phyloP scores from a whole-genome alignment of 2,888 invertebrate species.

The Chloromyia formosa region DNA sequence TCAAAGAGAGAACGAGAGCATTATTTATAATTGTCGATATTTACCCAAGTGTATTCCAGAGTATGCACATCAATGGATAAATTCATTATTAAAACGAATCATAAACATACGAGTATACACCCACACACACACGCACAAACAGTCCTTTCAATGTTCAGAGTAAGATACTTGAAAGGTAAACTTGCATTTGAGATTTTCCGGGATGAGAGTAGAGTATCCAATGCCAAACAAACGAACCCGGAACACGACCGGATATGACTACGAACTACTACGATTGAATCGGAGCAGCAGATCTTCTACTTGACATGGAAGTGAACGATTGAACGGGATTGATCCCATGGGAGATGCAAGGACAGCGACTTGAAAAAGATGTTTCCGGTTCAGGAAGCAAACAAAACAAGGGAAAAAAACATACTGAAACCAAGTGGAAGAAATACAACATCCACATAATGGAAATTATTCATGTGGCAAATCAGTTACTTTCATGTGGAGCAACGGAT shows the following conservation, averaged over 20 bases:
- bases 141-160: no score
- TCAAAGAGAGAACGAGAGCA: neutral
- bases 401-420: constrained; percentile 44
- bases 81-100: constrained; percentile 7
- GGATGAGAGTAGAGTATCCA: no score
- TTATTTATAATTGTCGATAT: no score
- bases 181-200: no score
- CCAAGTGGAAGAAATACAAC: constrained; percentile 45
- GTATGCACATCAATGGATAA: neutral
- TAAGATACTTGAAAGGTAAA: neutral
- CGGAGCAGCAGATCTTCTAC: neutral
- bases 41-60: no score
- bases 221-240: no score
- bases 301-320: neutral
- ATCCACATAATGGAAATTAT: constrained; percentile 47
- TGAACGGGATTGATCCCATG: neutral
- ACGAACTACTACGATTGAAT: constrained; percentile 7
- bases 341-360: neutral
- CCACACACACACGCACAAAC: neutral
- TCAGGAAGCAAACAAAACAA: constrained; percentile 4
- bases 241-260: neutral
- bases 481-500: constrained; percentile 16
- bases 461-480: constrained; percentile 47
- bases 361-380: constrained; percentile 18
- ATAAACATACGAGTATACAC: neutral